Base-by-base conservation (phyloP, 64 coral and sea anemone species). In the Montipora capricornis region DNA sequence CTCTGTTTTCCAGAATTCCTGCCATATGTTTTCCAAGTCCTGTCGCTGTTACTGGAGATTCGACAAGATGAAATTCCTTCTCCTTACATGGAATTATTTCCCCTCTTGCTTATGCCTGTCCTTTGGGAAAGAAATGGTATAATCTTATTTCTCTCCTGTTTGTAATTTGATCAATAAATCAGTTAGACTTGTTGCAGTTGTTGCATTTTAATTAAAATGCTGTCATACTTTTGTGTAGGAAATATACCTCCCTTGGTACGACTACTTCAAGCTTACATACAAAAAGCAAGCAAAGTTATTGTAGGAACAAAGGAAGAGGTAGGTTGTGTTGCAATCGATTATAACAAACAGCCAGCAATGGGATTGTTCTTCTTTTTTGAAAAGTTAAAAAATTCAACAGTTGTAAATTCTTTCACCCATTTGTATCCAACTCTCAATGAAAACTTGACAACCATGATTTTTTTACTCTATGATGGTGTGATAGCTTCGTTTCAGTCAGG, bases 21-120 rank as follows among this genome's bases (percentile, higher is more conserved):
- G 55, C 97, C 97, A 20, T 99, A 99, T 83, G 95, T 99, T 44
- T 99, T 99, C 80, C 97, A 99, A 99, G 95, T 99, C 3, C 90
- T 99, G 20, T 99, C 97, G 2, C 37, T 99, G 26, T 80, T 99
- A 20, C 58, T 99, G 84, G 97, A 99, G 79, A 96, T 96, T 71
- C 83, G 97, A 70, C 76, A 91, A 73, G 95, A 99, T 75, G 93
- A 83, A 29, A 92, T 99, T 47, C 95, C 97, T 10, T 84, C 88
- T 46, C 77, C 95, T 10, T 96, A 99, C 79, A 91, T 99, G 83
- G 87, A 68, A 47, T 48, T 99, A 48, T 96, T 96, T 79, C 92
- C 95, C 2, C 91, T 96, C 5, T 79, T 99, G 44, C 51, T 99
- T 0, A 91, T 83, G 78, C 89, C 96, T 53, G 88, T 95, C 9